Conservation (phyloP, 2,888 invertebrate genomes). For the Cepaea hortensis region DNA sequence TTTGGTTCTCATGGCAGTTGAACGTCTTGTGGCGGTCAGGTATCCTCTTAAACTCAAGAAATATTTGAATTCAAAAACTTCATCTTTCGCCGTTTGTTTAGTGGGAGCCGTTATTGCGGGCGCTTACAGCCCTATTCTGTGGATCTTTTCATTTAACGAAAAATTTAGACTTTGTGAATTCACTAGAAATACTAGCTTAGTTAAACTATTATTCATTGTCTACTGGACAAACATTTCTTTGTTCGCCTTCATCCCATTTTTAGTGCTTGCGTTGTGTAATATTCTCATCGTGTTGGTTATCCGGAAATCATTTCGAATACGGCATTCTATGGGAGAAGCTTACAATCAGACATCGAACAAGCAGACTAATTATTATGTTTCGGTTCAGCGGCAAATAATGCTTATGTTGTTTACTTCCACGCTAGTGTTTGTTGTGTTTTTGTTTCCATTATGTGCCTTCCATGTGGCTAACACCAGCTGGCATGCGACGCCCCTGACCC, state of each 20-base stretch:
- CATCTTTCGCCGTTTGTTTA: conserved; percentile 8
- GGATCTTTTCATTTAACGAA: conserved; percentile 29
- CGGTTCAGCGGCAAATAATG: conserved; percentile 51
- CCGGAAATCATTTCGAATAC: conserved; percentile 44
- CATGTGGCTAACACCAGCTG: conserved; percentile 45
- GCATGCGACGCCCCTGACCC: conserved; percentile 27
- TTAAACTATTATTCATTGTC: neutral
- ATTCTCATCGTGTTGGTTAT: conserved; percentile 49
- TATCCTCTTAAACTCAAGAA: conserved; percentile 50
- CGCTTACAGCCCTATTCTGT: conserved; percentile 45
- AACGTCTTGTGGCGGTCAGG: conserved; percentile 47
- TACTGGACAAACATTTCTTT: conserved; percentile 50
- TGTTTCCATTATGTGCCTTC: conserved; percentile 52
- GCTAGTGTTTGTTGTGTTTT: conserved; percentile 53
- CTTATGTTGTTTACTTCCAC: conserved; percentile 54
- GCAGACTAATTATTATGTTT: conserved; percentile 31
- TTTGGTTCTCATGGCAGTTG: conserved; percentile 51
- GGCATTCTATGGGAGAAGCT: conserved; percentile 30
- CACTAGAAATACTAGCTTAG: neutral
- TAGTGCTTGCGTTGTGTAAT: conserved; percentile 52
- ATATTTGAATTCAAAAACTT: conserved; percentile 28
- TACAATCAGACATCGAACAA: neutral
- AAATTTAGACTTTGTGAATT: neutral
- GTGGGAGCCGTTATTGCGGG: conserved; percentile 43
- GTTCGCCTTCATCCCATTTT: conserved; percentile 52